These are phyloP conservation scores for Picathartes gymnocephalus DNA, from an alignment of 2,113 vertebrate genomes.

Conservation along the genomic window DNA sequence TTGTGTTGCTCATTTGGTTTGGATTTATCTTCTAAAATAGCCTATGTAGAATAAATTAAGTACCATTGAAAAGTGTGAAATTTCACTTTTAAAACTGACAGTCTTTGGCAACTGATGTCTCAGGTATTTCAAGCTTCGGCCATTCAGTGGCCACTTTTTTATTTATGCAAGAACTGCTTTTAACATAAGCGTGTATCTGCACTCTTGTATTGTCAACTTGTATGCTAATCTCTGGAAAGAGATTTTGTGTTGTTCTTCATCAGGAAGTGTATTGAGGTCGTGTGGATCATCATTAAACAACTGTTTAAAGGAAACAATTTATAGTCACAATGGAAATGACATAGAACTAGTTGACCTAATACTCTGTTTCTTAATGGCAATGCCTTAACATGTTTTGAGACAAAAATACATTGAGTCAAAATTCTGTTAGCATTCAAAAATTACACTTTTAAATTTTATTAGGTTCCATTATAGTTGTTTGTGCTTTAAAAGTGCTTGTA, in stretches of 20 bases:
- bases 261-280: neutral
- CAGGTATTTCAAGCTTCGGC: neutral
- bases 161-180: neutral
- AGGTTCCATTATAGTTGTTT: neutral
- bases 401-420: neutral
- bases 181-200: neutral
- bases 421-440: neutral
- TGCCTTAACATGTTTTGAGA: neutral
- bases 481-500: neutral
- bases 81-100: neutral
- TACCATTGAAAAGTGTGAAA: neutral
- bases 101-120: neutral
- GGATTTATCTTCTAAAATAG: neutral
- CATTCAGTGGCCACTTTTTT: neutral
- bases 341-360: neutral
- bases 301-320: neutral
- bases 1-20: neutral
- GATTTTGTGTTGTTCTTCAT: neutral
- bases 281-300: neutral
- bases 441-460: neutral
- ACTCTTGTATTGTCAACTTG: neutral
- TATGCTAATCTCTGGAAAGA: neutral
- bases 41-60: neutral
- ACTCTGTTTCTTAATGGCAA: neutral
- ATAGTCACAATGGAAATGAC: neutral